phyloP scores from a whole-genome alignment of 1,140 invertebrate species.

The Drosophila punjabiensis region DNA sequence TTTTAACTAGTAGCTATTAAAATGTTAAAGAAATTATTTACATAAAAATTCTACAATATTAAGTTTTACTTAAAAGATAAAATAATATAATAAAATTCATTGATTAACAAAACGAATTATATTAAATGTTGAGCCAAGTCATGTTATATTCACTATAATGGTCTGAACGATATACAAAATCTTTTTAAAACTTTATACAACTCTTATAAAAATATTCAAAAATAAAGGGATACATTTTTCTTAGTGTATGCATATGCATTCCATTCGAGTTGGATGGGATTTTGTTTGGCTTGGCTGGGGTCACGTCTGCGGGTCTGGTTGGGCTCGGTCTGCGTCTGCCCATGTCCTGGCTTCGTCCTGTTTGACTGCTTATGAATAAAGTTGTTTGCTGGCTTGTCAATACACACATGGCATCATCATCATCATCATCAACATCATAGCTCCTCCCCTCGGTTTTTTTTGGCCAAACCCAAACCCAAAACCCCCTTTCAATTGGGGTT shows the following conservation, averaged over 20 bases:
- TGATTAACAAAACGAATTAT: not conserved
- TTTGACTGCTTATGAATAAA: constrained; percentile 81
- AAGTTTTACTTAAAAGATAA: too few species aligned
- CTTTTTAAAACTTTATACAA: not conserved
- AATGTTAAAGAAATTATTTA: not conserved
- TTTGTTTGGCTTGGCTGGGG: constrained; percentile 60
- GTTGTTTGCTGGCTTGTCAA: constrained; percentile 78
- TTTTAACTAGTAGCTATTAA: not conserved
- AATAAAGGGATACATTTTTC: not conserved
- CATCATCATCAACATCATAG: constrained; percentile 23
- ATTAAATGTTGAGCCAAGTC: not conserved
- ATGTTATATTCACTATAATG: not conserved
- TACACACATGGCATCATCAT: constrained; percentile 61
- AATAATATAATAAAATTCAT: not conserved
- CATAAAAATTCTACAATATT: not conserved
- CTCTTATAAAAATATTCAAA: not conserved
- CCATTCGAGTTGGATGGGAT: constrained; percentile 20
- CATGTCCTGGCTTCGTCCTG: constrained; percentile 43
- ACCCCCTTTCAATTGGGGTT: constrained; percentile 77
- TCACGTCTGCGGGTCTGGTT: constrained; percentile 57
- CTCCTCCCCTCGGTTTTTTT: not conserved
- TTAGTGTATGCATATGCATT: constrained; percentile 32
- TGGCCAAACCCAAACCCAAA: not conserved
- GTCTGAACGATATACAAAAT: not conserved
- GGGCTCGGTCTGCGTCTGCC: constrained; percentile 8